Conservation (phyloP, 1,140 invertebrate species). For the Batillaria attramentaria region DNA sequence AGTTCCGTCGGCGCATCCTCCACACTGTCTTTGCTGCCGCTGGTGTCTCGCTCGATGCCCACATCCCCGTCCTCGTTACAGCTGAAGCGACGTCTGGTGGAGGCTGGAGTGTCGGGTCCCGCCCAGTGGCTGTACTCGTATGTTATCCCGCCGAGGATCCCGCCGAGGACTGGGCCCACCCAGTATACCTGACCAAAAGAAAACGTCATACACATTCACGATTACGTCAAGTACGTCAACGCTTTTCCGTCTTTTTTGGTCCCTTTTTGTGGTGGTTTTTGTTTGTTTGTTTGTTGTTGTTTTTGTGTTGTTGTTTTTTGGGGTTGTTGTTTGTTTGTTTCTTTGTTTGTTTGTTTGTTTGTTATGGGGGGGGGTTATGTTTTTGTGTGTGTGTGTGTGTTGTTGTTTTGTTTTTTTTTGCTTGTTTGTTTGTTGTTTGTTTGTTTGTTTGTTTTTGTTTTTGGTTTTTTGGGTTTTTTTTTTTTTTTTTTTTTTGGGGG, state of each 20-base stretch:
- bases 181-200: slow-evolving; percentile 65
- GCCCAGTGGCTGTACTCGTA: slow-evolving; percentile 57
- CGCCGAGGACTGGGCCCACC: slow-evolving; percentile 68
- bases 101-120: slow-evolving; percentile 25
- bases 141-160: slow-evolving; percentile 62
- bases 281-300: background rate
- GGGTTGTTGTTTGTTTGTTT: background rate
- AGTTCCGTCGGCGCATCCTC: slow-evolving; percentile 39
- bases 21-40: slow-evolving; percentile 37
- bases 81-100: slow-evolving; percentile 31
- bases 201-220: background rate
- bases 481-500: too few relatives aligned
- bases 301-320: background rate
- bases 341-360: background rate
- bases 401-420: too few relatives aligned
- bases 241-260: too few relatives aligned
- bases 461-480: too few relatives aligned
- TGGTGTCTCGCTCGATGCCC: background rate
- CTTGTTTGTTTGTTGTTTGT: too few relatives aligned
- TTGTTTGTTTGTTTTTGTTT: too few relatives aligned
- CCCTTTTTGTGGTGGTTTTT: too few relatives aligned
- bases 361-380: too few relatives aligned
- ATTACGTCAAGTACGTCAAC: too few relatives aligned
- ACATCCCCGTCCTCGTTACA: slow-evolving; percentile 15
- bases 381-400: too few relatives aligned